Base-by-base conservation (phyloP, 2,888 invertebrate genomes). In the Apeira syringaria region DNA sequence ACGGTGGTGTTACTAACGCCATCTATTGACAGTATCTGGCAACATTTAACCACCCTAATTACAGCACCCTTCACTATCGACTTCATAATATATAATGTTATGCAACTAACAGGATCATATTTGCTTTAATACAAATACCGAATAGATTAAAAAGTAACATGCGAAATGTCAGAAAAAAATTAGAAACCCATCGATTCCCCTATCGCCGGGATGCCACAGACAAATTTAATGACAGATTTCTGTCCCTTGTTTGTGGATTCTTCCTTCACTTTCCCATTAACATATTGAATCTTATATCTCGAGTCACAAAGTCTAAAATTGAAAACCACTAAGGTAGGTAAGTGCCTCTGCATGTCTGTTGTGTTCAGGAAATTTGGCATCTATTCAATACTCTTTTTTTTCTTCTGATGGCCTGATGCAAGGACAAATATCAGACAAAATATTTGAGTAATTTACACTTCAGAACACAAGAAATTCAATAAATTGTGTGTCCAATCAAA, bases 161-260 rank as follows among this genome's bases (percentile, higher is more conserved):
- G 27, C 31, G 47, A 40, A 56, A 54, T 44, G 40, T 45, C 37
- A 28, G 7, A 11, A 24, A 32, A 26, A 41, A 35, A 25, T 36
- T 36, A 36, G 47, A 53, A 54, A 50, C 57, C 59, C 61, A 64
- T 59, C 55, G 60, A 61, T 59, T 53, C 57, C 44, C 59, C 59
- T 61, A 53, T 51, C 53, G 47, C 28, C 37, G 51, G 56, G 57
- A 61, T 61, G 62, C 58, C 58, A 61, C 56, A 60, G 63, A 67
- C 68, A 73, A 67, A 68, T 64, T 64, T 62, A 57, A 61, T 63
- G 66, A 68, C 66, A 65, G 66, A 72, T 69, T 58, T 63, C 60
- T 61, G 44, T 56, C 62, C 46, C 42, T 60, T 56, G 60, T 56
- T 57, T 60, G 47, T 41, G 32, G 24, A 33, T 41, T 24, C 37